Conservation (phyloP, 2,797 vertebrate genomes). For the Buceros bicornis region DNA sequence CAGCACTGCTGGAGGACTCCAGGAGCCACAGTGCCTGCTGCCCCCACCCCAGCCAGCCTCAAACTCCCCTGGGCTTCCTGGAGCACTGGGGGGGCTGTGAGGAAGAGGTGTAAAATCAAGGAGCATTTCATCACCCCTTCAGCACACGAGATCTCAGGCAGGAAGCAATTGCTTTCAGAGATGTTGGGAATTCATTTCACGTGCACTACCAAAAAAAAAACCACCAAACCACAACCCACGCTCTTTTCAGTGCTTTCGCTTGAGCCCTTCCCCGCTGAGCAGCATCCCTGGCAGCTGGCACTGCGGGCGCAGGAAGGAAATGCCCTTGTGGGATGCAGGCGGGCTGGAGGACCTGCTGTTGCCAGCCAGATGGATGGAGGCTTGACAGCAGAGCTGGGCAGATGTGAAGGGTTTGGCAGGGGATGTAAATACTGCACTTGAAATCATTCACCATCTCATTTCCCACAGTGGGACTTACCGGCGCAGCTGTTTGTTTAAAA, state of each 20-base stretch:
- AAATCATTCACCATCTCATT: constrained; percentile 60
- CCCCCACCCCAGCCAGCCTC: not conserved
- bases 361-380: constrained; percentile 57
- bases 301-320: constrained; percentile 44
- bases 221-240: not conserved
- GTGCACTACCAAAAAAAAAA: not conserved
- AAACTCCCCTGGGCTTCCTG: not conserved
- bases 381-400: constrained; percentile 48
- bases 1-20: rapidly evolving
- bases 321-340: constrained; percentile 45
- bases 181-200: constrained; percentile 3
- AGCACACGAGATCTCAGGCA: not conserved
- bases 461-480: constrained; percentile 56
- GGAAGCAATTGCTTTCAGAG: not conserved
- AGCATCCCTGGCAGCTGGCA: constrained; percentile 61
- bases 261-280: not conserved
- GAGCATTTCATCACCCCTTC: not conserved
- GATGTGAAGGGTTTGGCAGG: constrained; percentile 64
- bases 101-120: not conserved
- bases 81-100: not conserved
- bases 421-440: constrained; percentile 61
- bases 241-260: not conserved
- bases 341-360: constrained; percentile 62
- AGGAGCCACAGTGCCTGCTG: not conserved
- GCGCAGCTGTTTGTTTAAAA: constrained; percentile 24